Conservation (phyloP, 2,797 vertebrate species). For the Ceryle rudis region DNA sequence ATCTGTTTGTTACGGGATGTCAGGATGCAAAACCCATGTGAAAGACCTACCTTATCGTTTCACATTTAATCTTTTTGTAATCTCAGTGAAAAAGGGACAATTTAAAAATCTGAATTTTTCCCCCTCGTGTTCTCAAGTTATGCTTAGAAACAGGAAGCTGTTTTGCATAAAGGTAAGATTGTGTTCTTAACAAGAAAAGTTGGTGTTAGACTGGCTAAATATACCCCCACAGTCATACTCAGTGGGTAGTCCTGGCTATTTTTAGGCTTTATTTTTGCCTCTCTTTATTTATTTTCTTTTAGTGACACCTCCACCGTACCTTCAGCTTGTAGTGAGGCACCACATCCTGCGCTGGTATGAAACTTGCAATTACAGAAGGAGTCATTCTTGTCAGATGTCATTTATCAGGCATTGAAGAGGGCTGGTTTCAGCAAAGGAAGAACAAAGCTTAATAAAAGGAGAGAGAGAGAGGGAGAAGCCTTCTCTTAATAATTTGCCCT, state of each 20-base stretch:
- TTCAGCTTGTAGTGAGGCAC: slow-evolving; percentile 62
- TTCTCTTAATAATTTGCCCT: slow-evolving; percentile 86
- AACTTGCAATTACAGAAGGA: slow-evolving; percentile 68
- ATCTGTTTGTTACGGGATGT: accelerated
- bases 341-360: slow-evolving; percentile 54
- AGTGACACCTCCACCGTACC: slow-evolving; percentile 76
- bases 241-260: slow-evolving; percentile 74
- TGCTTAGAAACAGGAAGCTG: slow-evolving; percentile 69
- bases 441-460: slow-evolving; percentile 73
- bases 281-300: slow-evolving; percentile 68
- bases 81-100: not conserved
- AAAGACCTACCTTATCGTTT: not conserved
- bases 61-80: not conserved
- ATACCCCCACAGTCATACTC: slow-evolving; percentile 74
- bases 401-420: slow-evolving; percentile 69
- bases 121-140: not conserved
- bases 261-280: slow-evolving; percentile 79
- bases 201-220: slow-evolving; percentile 84
- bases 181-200: slow-evolving; percentile 72
- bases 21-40: not conserved
- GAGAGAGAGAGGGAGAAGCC: slow-evolving; percentile 69
- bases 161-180: slow-evolving; percentile 69
- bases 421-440: slow-evolving; percentile 70
- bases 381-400: slow-evolving; percentile 73
- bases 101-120: not conserved